Conservation (phyloP, 2,888 invertebrate species). For the Deilephila porcellus region DNA sequence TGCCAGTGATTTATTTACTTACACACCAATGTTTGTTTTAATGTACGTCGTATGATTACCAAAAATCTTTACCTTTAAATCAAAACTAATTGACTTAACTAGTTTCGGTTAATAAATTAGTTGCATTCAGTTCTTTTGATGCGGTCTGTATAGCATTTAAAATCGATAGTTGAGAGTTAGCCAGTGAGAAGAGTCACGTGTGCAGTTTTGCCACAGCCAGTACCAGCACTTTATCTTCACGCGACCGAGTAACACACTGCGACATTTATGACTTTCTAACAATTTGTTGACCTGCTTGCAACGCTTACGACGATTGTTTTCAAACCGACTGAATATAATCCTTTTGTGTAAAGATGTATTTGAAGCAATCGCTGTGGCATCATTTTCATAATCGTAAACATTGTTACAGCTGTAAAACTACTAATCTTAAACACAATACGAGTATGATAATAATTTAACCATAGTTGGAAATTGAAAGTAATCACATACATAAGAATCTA, state of each 20-base stretch:
- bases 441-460: too few species aligned
- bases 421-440: too few species aligned
- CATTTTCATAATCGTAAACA: not conserved
- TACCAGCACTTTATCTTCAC: not conserved
- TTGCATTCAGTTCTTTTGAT: not conserved
- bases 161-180: constrained; percentile 22
- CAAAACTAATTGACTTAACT: not conserved
- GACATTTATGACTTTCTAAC: constrained; percentile 20
- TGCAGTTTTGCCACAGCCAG: not conserved
- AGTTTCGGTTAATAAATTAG: too few species aligned
- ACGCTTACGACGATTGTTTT: not conserved
- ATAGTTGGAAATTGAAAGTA: too few species aligned
- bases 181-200: not conserved
- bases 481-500: too few species aligned
- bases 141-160: not conserved
- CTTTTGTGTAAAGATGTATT: too few species aligned
- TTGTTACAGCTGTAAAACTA: not conserved
- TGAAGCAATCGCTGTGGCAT: too few species aligned
- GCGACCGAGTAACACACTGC: not conserved
- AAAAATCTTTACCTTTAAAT: not conserved
- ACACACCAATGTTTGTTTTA: not conserved
- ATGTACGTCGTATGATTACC: constrained; percentile 1
- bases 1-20: not conserved
- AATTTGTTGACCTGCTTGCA: not conserved
- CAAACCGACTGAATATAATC: too few species aligned